phyloP scores from a whole-genome alignment of 1,140 invertebrate genomes.

The Brachionus manjavacas region DNA sequence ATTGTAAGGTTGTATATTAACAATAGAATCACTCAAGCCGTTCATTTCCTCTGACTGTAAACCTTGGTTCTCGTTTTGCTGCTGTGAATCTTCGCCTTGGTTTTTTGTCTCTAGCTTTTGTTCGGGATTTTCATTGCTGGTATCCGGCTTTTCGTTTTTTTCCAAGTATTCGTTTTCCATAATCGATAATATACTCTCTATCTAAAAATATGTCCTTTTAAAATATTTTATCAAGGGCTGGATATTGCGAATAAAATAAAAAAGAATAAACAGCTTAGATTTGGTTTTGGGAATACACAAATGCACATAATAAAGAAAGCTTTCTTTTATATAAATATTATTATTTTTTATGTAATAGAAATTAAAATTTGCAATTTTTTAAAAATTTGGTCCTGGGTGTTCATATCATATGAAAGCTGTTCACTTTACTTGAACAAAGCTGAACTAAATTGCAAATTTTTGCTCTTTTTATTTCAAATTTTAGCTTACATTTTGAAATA shows the following conservation, averaged over 20 bases:
- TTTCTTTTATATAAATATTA: background rate
- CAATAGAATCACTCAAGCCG: background rate
- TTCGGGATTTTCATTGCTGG: background rate
- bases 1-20: background rate
- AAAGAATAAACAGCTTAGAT: background rate
- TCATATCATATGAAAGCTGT: background rate
- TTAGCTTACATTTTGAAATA: background rate
- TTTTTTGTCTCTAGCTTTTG: background rate
- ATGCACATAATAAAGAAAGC: background rate
- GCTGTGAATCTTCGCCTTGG: background rate
- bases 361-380: background rate
- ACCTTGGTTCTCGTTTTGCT: background rate
- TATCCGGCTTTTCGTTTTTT: background rate
- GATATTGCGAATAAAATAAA: conserved; percentile 4
- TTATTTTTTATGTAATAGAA: background rate
- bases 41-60: background rate
- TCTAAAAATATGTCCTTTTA: background rate
- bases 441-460: conserved; percentile 9
- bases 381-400: background rate
- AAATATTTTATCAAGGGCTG: background rate
- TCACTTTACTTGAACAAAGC: background rate
- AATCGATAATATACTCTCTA: background rate
- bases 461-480: background rate
- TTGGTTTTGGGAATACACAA: background rate
- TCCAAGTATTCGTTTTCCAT: background rate